Conservation (phyloP, 2,797 vertebrate species). For the Melanotaenia maccullochi region DNA sequence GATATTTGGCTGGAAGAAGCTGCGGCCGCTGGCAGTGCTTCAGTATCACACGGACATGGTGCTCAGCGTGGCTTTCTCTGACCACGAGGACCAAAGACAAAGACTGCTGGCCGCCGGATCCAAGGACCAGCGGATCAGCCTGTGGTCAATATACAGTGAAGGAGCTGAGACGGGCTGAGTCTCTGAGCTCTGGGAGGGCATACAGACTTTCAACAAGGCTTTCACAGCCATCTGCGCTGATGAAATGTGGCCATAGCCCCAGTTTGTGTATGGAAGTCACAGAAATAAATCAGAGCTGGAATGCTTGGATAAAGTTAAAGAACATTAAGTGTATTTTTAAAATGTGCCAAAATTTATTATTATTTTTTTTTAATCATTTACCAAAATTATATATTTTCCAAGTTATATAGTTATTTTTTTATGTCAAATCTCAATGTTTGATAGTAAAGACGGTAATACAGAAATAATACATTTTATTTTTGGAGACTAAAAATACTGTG, state of each 20-base stretch:
- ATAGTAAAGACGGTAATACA: background rate
- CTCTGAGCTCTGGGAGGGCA: slow-evolving; percentile 13
- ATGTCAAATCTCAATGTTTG: background rate
- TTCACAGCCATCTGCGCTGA: background rate
- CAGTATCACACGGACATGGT: slow-evolving; percentile 89
- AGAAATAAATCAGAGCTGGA: background rate
- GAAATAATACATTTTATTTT: background rate
- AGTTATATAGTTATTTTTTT: background rate
- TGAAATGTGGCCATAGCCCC: background rate
- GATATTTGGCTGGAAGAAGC: slow-evolving; percentile 91
- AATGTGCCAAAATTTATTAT: background rate
- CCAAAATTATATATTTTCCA: background rate
- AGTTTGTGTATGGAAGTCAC: background rate
- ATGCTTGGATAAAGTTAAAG: background rate
- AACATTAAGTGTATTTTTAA: background rate
- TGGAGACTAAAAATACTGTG: too few relatives aligned
- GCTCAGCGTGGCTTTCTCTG: slow-evolving; percentile 89
- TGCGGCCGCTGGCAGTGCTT: slow-evolving; percentile 91
- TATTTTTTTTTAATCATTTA: slow-evolving; percentile 3
- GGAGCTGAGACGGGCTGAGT: slow-evolving; percentile 47
- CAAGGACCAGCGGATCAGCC: slow-evolving; percentile 91
- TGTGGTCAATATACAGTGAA: slow-evolving; percentile 91
- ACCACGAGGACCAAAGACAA: slow-evolving; percentile 76
- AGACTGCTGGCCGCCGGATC: slow-evolving; percentile 92
- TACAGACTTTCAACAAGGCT: slow-evolving; percentile 8